A percentile compares a stretch with the other conserved stretches of the same genome.
Conservation (phyloP, 2,888 invertebrate genomes). For the Aleiodes testaceus region DNA sequence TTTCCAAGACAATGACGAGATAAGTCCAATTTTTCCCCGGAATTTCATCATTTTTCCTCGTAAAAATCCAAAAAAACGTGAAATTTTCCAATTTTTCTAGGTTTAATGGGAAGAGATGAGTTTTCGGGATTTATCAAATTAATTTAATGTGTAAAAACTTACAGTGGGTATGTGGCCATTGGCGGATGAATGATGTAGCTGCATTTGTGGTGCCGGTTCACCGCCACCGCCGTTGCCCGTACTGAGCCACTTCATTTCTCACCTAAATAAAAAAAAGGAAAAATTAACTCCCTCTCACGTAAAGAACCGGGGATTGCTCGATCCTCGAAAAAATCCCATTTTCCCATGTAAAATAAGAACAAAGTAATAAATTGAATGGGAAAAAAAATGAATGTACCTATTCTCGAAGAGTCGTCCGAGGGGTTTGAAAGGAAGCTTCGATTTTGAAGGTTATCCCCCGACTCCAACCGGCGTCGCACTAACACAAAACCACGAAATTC, state of each 20-base stretch:
- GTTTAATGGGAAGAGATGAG: neutral
- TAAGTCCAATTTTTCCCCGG: no score
- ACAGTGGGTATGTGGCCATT: constrained; percentile 71
- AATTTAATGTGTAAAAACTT: constrained; percentile 48
- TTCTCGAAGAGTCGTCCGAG: constrained; percentile 14
- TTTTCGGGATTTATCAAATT: neutral
- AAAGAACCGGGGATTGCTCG: no score
- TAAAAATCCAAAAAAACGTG: neutral
- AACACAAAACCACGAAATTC: constrained; percentile 34
- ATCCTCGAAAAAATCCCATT: no score
- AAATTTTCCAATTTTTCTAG: neutral
- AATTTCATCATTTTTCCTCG: no score
- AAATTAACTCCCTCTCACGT: no score
- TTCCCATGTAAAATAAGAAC: no score
- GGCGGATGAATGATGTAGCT: constrained; percentile 70
- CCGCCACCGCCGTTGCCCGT: constrained; percentile 78
- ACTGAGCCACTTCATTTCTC: constrained; percentile 73
- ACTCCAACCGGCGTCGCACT: constrained; percentile 51
- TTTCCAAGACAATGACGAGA: no score
- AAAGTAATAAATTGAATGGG: no score
- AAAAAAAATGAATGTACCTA: constrained; percentile 1
- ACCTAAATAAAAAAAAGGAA: constrained; percentile 36
- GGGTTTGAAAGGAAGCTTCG: constrained; percentile 33
- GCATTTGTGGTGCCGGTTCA: constrained; percentile 76
- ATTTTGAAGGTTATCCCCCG: constrained; percentile 43